Evolutionary conservation across 2,888 invertebrate genomes (phyloP).

Genomic region (Nephrotoma guestfalica): DNA sequence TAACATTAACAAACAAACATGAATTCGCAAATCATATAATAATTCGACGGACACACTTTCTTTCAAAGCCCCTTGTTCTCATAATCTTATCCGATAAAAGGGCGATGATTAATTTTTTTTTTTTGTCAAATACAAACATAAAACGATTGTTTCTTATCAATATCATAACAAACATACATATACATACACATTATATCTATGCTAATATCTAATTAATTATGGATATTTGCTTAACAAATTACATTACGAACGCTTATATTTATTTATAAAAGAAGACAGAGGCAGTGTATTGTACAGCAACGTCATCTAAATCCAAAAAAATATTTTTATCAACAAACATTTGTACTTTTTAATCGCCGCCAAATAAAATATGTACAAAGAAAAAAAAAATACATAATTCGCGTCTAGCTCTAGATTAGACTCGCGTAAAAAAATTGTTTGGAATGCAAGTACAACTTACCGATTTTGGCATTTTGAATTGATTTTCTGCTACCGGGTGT

Average conservation of each 20-base stretch:
- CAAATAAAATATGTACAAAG: background rate
- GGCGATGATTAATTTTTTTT: background rate
- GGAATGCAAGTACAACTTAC: background rate
- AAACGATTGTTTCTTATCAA: background rate
- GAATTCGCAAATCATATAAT: background rate
- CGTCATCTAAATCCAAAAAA: background rate
- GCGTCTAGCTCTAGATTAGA: background rate
- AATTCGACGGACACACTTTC: background rate
- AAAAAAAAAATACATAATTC: background rate
- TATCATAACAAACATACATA: background rate
- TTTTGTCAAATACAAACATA: background rate
- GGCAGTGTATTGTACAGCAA: background rate
- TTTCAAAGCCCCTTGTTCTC: background rate
- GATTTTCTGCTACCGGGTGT: background rate
- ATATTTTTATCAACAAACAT: background rate
- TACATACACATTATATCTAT: background rate
- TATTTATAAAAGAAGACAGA: background rate
- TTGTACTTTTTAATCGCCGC: background rate
- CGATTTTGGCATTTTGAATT: slow-evolving; percentile 3
- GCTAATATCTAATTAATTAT: background rate
- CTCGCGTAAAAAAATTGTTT: background rate
- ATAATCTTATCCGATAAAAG: background rate
- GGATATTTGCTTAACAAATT: background rate
- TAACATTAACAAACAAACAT: background rate
- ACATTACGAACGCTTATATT: background rate